phyloP scores from a whole-genome alignment of 2,113 vertebrate genomes.

The Piprites chloris region DNA sequence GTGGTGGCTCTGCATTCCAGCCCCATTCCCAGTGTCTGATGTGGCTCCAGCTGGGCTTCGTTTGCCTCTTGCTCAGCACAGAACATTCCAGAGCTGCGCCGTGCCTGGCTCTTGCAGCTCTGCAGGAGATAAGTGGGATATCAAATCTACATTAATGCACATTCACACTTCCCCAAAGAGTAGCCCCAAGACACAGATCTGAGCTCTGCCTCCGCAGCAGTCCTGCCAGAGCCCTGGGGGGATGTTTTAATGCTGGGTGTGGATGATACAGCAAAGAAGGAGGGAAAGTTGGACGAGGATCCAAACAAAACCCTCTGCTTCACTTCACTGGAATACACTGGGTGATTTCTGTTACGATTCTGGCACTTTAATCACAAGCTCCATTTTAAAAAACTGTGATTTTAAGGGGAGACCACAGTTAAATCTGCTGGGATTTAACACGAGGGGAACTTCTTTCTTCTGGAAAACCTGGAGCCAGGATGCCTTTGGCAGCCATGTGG shows the following conservation, averaged over 20 bases:
- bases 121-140: neutral
- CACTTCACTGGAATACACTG: accelerated
- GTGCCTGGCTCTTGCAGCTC: neutral
- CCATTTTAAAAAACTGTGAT: neutral
- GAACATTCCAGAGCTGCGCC: neutral
- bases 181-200: neutral
- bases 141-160: neutral
- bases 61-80: neutral
- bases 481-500: neutral
- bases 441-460: neutral
- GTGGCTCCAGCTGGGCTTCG: neutral
- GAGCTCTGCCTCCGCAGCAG: neutral
- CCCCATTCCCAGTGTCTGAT: neutral
- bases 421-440: neutral
- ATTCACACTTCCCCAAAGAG: neutral
- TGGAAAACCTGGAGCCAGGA: neutral
- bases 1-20: neutral
- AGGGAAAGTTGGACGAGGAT: neutral
- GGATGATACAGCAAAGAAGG: neutral
- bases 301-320: neutral
- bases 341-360: neutral
- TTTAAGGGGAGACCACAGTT: neutral
- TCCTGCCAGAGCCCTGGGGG: neutral
- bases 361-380: accelerated
- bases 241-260: neutral